Evolutionary conservation across 2,888 invertebrate species (phyloP), one percentile per base, ranked within the genome.

Genomic region (Bembecia ichneumoniformis): DNA sequence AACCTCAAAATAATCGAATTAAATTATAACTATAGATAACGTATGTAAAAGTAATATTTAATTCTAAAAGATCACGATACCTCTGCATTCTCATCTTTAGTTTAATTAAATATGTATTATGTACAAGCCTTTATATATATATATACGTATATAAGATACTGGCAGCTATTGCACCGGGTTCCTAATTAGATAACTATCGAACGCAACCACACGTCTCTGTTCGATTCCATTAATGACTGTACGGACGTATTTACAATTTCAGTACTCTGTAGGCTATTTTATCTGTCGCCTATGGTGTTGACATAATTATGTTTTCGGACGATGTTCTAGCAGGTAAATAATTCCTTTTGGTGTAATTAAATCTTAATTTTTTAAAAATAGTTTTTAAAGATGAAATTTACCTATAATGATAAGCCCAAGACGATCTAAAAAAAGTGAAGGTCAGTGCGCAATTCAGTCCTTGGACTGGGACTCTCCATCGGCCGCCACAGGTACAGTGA

Each of bases 381-480:
- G 40, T 40, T 40, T 49, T 57, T 58, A 74, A 82, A 62, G 62
- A 82, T 78, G 82, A 65, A 57, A 77, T 64, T 58, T 63, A 50
- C 52, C 52, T 70, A 86, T 83, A 78, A 88, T 88, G 88, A 84
- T 86, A 65, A 88, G 87, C 67, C 87, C 83, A 63, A 86, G 86
- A 77, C 83, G 81, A 64, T 73, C 74, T 63, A 82, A 80, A 78
- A 82, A 81, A 58, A 74, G 68, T 77, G 73, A 68, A 55, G 73
- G 71, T 64, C 82, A 80, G 66, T 77, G 80, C 70, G 62, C 70
- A 56, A 62, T 73, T 51, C 81, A 75, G 61, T 76, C 71, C 57
- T 66, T 91, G 56, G 93, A 93, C 68, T 93, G 93, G 92, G 93
- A 93, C 70, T 91, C 91, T 17, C 91, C 92, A 36, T 92, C 92